phyloP scores from a whole-genome alignment of 92 coral and sea anemone genomes.

The Actinernus sp. region DNA sequence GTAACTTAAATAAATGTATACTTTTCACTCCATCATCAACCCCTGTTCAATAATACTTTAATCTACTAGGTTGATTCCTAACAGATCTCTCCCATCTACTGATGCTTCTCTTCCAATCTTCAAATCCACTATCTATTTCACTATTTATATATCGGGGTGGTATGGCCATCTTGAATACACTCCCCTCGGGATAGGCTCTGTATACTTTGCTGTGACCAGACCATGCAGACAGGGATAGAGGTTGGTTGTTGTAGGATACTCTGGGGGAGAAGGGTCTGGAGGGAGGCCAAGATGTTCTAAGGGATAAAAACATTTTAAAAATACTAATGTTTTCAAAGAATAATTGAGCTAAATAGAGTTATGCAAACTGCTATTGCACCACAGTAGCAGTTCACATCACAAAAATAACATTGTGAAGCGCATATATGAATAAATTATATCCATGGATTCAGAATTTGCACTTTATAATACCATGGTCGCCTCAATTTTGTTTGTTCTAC shows the following conservation, averaged over 20 bases:
- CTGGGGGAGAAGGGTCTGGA: slow-evolving; percentile 30
- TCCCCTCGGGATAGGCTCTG: slow-evolving; percentile 46
- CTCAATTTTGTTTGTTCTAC: too few species aligned
- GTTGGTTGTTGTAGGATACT: slow-evolving; percentile 36
- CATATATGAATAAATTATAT: too few species aligned
- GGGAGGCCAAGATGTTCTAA: slow-evolving; percentile 80
- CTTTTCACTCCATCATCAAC: too few species aligned
- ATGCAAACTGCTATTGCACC: too few species aligned
- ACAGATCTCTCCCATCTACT: slow-evolving; percentile 55
- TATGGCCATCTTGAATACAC: slow-evolving; percentile 64
- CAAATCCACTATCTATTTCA: slow-evolving; percentile 77
- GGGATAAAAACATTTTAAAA: too few species aligned
- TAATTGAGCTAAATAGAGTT: too few species aligned
- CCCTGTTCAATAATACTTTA: slow-evolving; percentile 1
- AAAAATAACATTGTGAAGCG: too few species aligned
- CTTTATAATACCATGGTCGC: too few species aligned
- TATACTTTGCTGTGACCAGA: slow-evolving; percentile 9
- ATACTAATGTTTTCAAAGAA: too few species aligned
- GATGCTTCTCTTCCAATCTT: slow-evolving; percentile 73
- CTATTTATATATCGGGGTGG: slow-evolving; percentile 32
- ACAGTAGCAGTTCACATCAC: too few species aligned
- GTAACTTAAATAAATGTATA: too few species aligned
- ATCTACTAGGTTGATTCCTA: slow-evolving; percentile 26
- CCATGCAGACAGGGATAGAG: slow-evolving; percentile 66
- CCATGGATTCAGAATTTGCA: too few species aligned